A percentile compares a stretch with the other conserved stretches of the same genome.
phyloP scores from a whole-genome alignment of 2,888 invertebrate species.

The Isotomurus palustris region DNA sequence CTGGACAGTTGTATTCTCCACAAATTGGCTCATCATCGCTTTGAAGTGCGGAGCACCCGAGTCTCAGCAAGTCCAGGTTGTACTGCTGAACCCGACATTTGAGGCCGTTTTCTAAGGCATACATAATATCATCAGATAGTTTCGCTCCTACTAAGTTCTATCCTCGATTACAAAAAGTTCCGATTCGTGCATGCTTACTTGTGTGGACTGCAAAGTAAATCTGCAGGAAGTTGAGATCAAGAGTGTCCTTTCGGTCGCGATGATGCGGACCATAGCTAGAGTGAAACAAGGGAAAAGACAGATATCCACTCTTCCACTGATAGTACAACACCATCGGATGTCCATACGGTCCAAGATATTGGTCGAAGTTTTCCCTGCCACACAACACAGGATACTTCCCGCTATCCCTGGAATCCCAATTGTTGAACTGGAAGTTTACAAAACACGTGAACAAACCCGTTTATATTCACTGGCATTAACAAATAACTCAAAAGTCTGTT shows the following conservation, averaged over 20 bases:
- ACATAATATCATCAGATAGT: not conserved
- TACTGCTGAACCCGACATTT: constrained; percentile 35
- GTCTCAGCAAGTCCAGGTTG: constrained; percentile 14
- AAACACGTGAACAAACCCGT: not conserved
- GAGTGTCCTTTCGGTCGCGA: constrained; percentile 12
- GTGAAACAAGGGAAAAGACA: constrained; percentile 35
- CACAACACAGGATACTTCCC: constrained; percentile 26
- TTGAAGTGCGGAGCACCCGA: constrained; percentile 15
- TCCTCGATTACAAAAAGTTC: not conserved
- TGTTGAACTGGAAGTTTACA: constrained; percentile 13
- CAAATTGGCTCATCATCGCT: constrained; percentile 10
- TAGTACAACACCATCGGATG: constrained; percentile 38
- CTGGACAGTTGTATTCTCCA: constrained; percentile 31
- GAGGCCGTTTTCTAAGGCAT: constrained; percentile 14
- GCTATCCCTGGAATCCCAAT: constrained; percentile 21
- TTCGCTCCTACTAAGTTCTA: not conserved
- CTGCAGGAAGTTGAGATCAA: constrained; percentile 33
- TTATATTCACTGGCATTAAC: not conserved
- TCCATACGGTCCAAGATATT: constrained; percentile 24
- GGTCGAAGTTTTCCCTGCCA: constrained; percentile 34
- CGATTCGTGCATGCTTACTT: constrained; percentile 10
- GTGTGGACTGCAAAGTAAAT: constrained; percentile 26
- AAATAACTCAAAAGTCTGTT: too few species aligned
- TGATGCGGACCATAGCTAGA: constrained; percentile 22
- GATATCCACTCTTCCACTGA: constrained; percentile 23